These are phyloP conservation scores for Muntiacus muntjak DNA, from an alignment of 2,113 vertebrate species.

Conservation along the genomic window DNA sequence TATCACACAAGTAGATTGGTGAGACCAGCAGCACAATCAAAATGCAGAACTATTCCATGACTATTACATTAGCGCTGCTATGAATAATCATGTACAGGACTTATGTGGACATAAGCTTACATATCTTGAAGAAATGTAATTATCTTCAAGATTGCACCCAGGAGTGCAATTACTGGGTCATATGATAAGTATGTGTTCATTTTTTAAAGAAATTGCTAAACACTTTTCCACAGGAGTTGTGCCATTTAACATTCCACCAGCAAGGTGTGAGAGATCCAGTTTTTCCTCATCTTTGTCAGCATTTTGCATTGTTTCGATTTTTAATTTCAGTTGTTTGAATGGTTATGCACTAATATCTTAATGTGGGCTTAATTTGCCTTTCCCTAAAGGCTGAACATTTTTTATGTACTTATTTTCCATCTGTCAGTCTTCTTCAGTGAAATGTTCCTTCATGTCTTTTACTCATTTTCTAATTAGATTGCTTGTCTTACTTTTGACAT, in stretches of 20 bases:
- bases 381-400: background rate
- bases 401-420: background rate
- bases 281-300: background rate
- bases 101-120: background rate
- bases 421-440: too few relatives aligned
- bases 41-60: background rate
- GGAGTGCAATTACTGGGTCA: background rate
- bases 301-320: background rate
- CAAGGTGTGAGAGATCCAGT: rapidly evolving
- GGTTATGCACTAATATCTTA: background rate
- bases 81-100: background rate
- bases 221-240: background rate
- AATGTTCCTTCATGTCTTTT: background rate
- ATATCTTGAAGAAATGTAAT: too few relatives aligned
- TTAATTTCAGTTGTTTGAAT: background rate
- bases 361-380: background rate
- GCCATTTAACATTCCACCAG: background rate
- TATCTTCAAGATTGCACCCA: background rate
- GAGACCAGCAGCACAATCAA: background rate
- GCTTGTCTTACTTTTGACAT: background rate
- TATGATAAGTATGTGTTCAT: too few relatives aligned
- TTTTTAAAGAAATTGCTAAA: background rate
- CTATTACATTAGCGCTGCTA: background rate
- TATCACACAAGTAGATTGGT: rapidly evolving
- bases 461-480: background rate